Percentiles rank a stretch among this genome's conserved stretches.
phyloP scores from a whole-genome alignment of 2,113 vertebrate genomes.

The Butorides virescens region DNA sequence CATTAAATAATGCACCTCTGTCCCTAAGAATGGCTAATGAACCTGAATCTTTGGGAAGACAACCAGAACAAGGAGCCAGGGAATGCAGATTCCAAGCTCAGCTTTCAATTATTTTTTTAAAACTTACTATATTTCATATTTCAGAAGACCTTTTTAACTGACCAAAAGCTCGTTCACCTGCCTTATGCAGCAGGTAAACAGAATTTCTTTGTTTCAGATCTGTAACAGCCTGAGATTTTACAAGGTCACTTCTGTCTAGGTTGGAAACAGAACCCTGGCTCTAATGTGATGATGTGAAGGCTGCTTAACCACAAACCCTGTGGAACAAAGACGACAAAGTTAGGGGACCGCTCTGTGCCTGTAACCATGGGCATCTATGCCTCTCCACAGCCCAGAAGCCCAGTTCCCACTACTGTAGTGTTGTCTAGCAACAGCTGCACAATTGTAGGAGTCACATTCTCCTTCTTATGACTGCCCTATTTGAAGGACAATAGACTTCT shows the following conservation, averaged over 20 bases:
- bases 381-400: slow-evolving; percentile 13
- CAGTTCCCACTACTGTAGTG: not conserved
- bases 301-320: not conserved
- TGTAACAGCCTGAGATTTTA: not conserved
- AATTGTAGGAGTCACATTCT: not conserved
- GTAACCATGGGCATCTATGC: slow-evolving; percentile 2
- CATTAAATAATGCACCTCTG: not conserved
- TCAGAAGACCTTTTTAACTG: not conserved
- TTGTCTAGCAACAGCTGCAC: not conserved
- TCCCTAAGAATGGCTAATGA: not conserved
- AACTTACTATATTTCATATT: not conserved
- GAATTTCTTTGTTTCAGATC: not conserved
- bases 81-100: slow-evolving; percentile 10
- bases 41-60: not conserved
- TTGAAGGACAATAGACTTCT: not conserved
- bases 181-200: not conserved
- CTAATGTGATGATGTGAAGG: not conserved
- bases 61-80: not conserved
- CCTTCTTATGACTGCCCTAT: not conserved
- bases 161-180: not conserved
- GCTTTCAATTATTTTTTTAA: not conserved
- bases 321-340: not conserved
- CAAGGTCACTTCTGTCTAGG: not conserved
- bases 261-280: not conserved
- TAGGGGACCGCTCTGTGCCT: not conserved